phyloP scores from a whole-genome alignment of 2,888 invertebrate genomes.

The Norana najaformis region DNA sequence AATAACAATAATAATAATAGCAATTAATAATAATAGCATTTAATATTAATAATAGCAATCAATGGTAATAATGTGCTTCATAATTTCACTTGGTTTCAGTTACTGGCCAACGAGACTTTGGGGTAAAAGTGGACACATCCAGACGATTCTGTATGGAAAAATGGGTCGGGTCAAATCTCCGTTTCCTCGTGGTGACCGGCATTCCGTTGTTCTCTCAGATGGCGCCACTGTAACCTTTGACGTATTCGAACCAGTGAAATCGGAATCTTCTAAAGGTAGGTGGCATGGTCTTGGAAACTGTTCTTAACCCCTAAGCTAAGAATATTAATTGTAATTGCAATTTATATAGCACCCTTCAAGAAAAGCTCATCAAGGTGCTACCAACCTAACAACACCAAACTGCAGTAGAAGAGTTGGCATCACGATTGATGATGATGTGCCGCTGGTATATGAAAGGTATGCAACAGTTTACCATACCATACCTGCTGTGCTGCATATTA shows the following conservation, averaged over 20 bases:
- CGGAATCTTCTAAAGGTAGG: constrained; percentile 67
- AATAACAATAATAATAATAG: no score
- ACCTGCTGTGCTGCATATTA: no score
- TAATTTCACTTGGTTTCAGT: constrained; percentile 64
- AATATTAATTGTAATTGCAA: no score
- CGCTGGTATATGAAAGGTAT: no score
- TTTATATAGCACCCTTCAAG: no score
- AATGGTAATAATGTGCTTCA: not conserved
- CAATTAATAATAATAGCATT: no score
- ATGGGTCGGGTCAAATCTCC: constrained; percentile 78
- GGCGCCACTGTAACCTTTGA: constrained; percentile 90
- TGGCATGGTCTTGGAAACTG: no score
- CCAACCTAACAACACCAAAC: no score
- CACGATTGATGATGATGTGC: no score
- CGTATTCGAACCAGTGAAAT: constrained; percentile 79
- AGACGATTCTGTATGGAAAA: constrained; percentile 84
- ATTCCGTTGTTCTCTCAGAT: constrained; percentile 74
- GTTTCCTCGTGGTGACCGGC: constrained; percentile 81
- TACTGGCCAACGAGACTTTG: constrained; percentile 86
- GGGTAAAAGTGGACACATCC: constrained; percentile 94
- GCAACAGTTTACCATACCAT: no score
- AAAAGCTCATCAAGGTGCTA: no score
- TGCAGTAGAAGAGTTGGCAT: no score
- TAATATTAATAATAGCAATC: not conserved
- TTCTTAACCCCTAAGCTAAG: not conserved